Evolutionary conservation across 2,797 vertebrate species (phyloP), one percentile per base, ranked within the genome.

Genomic region (Halcyon leucocephala): DNA sequence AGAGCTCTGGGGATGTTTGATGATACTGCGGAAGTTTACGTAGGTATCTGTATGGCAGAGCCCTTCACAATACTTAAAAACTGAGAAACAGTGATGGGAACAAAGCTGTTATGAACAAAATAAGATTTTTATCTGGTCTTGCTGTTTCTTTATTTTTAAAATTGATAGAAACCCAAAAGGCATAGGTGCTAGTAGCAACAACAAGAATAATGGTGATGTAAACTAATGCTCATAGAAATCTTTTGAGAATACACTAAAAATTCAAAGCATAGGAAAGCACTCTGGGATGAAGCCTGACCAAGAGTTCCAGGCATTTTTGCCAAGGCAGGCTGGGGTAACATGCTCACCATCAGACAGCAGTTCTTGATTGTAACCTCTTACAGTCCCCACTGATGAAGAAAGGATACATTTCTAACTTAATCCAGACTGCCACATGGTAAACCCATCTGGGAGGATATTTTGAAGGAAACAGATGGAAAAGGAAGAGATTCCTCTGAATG

Each of bases 381-480:
- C 83, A 95, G 86, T 87, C 66, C 88, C 41, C 82, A 91, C 54
- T 83, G 93, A 95, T 55, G 90, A 96, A 97, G 90, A 95, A 95
- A 96, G 95, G 95, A 92, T 94, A 97, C 52, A 91, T 95, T 97
- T 97, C 92, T 97, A 97, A 97, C 94, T 96, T 97, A 97, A 97
- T 97, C 95, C 96, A 97, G 97, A 97, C 91, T 97, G 86, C 96
- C 96, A 97, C 97, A 98, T 97, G 97, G 97, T 97, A 98, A 98
- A 98, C 95, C 95, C 98, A 98, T 98, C 96, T 98, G 97, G 97
- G 97, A 98, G 94, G 93, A 96, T 97, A 98, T 98, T 97, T 97
- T 97, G 97, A 97, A 97, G 97, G 97, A 98, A 98, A 98, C 97
- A 98, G 97, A 98, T 97, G 97, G 97, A 98, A 98, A 98, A 98